These are phyloP conservation scores for Pseudachorutes palmiensis DNA, from an alignment of 1,140 invertebrate genomes.

Conservation along the genomic window DNA sequence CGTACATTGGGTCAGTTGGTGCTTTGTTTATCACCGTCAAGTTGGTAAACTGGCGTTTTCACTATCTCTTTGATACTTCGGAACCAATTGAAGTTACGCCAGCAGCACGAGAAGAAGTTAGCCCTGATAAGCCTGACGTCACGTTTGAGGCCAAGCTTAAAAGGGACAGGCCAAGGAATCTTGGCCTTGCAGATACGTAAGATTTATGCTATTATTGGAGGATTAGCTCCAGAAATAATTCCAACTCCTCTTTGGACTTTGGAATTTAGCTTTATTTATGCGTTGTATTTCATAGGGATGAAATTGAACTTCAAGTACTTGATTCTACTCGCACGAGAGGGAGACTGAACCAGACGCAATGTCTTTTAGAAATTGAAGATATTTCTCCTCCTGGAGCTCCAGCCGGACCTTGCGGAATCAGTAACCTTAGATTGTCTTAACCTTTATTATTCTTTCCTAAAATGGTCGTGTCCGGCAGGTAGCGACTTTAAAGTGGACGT, in stretches of 20 bases:
- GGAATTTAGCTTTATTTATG: too few species aligned
- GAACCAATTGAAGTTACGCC: constrained; percentile 64
- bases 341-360: background rate
- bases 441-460: constrained; percentile 5
- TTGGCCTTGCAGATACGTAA: constrained; percentile 21
- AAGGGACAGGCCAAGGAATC: constrained; percentile 19
- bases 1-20: constrained; percentile 75
- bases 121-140: constrained; percentile 21
- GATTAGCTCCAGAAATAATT: too few species aligned
- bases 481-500: constrained; percentile 82
- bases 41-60: constrained; percentile 79
- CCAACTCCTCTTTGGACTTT: background rate
- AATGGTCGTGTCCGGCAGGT: constrained; percentile 40
- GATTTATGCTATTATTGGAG: background rate
- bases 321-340: background rate
- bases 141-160: constrained; percentile 25
- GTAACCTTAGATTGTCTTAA: too few species aligned
- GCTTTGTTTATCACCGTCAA: constrained; percentile 76
- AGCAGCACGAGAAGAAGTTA: constrained; percentile 35
- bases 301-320: constrained; percentile 33
- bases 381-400: background rate
- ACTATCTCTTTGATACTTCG: constrained; percentile 91
- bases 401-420: background rate
- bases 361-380: background rate
- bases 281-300: constrained; percentile 23